Percentiles rank a stretch among this genome's conserved stretches.
These are phyloP conservation scores for Lepidostoma basale DNA, from an alignment of 1,140 invertebrate species.

Conservation along the genomic window DNA sequence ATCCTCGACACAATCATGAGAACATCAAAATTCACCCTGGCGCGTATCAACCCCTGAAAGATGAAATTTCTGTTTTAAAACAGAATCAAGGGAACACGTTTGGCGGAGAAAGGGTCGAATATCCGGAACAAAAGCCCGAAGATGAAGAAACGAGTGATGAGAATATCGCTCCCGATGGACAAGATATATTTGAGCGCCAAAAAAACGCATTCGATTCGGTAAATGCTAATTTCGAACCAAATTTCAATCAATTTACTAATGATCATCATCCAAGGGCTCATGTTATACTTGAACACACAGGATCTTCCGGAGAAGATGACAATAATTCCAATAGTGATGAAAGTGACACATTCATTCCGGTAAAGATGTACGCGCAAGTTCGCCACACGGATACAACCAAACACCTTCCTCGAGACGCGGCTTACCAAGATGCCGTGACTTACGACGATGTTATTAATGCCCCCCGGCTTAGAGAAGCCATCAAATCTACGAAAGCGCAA, in stretches of 20 bases:
- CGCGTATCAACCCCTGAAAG: slow-evolving; percentile 54
- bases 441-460: slow-evolving; percentile 67
- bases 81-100: slow-evolving; percentile 56
- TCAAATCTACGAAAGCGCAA: slow-evolving; percentile 73
- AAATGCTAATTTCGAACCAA: slow-evolving; percentile 53
- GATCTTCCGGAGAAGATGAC: slow-evolving; percentile 48
- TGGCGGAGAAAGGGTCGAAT: slow-evolving; percentile 56
- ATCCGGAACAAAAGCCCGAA: slow-evolving; percentile 51
- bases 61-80: slow-evolving; percentile 52
- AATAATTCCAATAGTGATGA: slow-evolving; percentile 44
- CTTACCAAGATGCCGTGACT: slow-evolving; percentile 62
- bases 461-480: slow-evolving; percentile 67
- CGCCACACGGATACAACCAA: slow-evolving; percentile 66
- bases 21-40: slow-evolving; percentile 55
- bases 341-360: slow-evolving; percentile 67
- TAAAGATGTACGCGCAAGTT: slow-evolving; percentile 71
- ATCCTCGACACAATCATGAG: slow-evolving; percentile 54
- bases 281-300: slow-evolving; percentile 43
- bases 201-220: slow-evolving; percentile 51
- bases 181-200: slow-evolving; percentile 58
- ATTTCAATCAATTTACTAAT: slow-evolving; percentile 51
- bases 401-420: slow-evolving; percentile 64
- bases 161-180: slow-evolving; percentile 51
- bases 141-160: slow-evolving; percentile 49
- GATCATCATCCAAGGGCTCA: slow-evolving; percentile 49